phyloP scores from a whole-genome alignment of 2,888 invertebrate species.

The Nomada lathburiana region DNA sequence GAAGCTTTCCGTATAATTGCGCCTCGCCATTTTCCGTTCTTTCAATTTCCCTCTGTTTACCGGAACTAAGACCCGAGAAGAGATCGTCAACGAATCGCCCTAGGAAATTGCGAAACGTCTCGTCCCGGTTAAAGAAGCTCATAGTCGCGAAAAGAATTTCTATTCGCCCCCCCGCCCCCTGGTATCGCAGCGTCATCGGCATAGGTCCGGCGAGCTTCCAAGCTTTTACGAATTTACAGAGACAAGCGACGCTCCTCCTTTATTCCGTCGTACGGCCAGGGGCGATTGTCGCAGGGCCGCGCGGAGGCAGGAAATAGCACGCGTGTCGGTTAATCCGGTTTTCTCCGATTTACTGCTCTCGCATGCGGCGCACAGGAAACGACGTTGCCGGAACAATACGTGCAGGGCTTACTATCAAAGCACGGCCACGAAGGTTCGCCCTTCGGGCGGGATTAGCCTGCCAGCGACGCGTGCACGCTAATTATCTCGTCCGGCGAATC shows the following conservation, averaged over 20 bases:
- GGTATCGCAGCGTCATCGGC: neutral
- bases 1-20: slow-evolving; percentile 25
- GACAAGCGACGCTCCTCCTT: neutral
- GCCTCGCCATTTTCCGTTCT: neutral
- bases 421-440: slow-evolving; percentile 30
- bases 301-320: neutral
- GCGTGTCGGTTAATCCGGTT: slow-evolving; percentile 57
- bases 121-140: neutral
- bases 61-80: neutral
- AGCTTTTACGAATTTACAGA: neutral
- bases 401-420: slow-evolving; percentile 45
- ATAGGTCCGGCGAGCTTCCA: neutral
- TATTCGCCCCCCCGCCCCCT: neutral
- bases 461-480: slow-evolving; percentile 10
- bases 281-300: neutral
- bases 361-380: slow-evolving; percentile 45
- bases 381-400: slow-evolving; percentile 43
- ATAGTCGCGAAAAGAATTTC: neutral
- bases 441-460: slow-evolving; percentile 43
- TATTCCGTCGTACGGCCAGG: neutral
- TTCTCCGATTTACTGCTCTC: slow-evolving; percentile 55
- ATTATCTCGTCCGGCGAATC: slow-evolving; percentile 32
- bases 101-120: neutral
- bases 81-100: no score
- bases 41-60: slow-evolving; percentile 6